Evolutionary conservation across 1,140 invertebrate genomes (phyloP).

Genomic region (Cecropterus lyciades): DNA sequence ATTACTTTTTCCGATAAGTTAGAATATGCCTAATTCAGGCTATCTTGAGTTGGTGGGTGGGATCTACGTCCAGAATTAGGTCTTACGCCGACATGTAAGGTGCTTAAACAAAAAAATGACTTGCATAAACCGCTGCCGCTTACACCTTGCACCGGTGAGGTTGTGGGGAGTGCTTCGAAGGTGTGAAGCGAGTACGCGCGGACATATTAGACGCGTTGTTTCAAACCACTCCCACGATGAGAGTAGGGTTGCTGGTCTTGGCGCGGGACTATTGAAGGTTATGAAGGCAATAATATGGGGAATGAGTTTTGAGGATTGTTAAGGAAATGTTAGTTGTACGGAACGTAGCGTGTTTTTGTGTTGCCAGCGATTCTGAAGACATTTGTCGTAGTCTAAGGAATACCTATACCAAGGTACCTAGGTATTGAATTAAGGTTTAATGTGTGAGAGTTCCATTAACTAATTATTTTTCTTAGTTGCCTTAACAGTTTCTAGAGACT

Average conservation of each 20-base stretch:
- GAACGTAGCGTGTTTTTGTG: background rate
- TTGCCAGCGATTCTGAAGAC: background rate
- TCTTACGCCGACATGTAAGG: too few relatives aligned
- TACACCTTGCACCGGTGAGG: slow-evolving; percentile 8
- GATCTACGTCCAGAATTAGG: too few relatives aligned
- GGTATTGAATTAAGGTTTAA: background rate
- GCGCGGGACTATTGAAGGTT: slow-evolving; percentile 9
- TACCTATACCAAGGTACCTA: too few relatives aligned
- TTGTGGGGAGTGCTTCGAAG: slow-evolving; percentile 28
- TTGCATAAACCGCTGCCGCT: slow-evolving; percentile 9
- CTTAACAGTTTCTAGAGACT: too few relatives aligned
- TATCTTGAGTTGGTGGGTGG: too few relatives aligned
- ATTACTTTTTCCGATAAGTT: too few relatives aligned
- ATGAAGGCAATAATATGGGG: slow-evolving; percentile 8
- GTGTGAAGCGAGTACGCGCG: slow-evolving; percentile 34
- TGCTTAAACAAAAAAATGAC: background rate
- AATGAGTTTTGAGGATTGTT: background rate
- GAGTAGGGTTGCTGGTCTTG: slow-evolving; percentile 17
- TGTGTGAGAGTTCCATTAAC: too few relatives aligned
- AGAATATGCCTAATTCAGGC: too few relatives aligned
- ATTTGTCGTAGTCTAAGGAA: too few relatives aligned
- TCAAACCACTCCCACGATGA: slow-evolving; percentile 29
- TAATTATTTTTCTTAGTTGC: too few relatives aligned
- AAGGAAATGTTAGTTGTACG: background rate
- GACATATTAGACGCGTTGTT: slow-evolving; percentile 36